Conservation (phyloP, 1,140 invertebrate species). For the Meloidogyne floridensis region DNA sequence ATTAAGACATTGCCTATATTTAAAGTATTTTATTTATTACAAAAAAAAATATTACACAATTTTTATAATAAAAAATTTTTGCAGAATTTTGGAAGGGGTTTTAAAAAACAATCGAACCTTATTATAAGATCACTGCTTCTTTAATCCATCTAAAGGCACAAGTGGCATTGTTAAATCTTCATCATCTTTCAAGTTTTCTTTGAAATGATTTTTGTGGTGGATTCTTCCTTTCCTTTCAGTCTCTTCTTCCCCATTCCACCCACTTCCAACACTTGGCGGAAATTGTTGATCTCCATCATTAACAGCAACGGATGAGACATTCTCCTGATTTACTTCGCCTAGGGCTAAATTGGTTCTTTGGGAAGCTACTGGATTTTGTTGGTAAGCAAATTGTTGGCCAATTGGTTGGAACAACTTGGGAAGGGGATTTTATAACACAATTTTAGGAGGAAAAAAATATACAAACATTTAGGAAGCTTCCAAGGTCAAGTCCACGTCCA, state of each 20-base stretch:
- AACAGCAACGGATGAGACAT: too few relatives aligned
- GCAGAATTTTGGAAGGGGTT: too few relatives aligned
- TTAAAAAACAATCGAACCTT: too few relatives aligned
- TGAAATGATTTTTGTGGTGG: not conserved
- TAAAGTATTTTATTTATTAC: too few relatives aligned
- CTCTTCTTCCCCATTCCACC: conserved; percentile 32
- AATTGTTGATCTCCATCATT: not conserved
- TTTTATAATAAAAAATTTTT: too few relatives aligned
- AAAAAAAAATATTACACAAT: too few relatives aligned
- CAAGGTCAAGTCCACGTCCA: conserved; percentile 41
- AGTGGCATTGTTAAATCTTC: not conserved
- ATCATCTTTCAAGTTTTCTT: not conserved
- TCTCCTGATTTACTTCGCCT: not conserved
- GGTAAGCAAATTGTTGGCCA: conserved; percentile 1
- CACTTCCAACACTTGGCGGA: conserved; percentile 31
- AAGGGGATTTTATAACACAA: not conserved
- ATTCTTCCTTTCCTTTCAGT: not conserved
- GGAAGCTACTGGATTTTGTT: not conserved
- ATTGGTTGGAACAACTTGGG: conserved; percentile 28
- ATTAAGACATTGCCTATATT: not conserved
- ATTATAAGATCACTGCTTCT: not conserved
- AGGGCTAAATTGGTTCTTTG: not conserved
- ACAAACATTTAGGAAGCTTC: conserved; percentile 45
- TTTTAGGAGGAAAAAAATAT: not conserved
- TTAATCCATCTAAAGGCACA: not conserved